A percentile compares a stretch with the other conserved stretches of the same genome.
phyloP scores from a whole-genome alignment of 2,888 invertebrate genomes.

The Ferdinandea cuprea region DNA sequence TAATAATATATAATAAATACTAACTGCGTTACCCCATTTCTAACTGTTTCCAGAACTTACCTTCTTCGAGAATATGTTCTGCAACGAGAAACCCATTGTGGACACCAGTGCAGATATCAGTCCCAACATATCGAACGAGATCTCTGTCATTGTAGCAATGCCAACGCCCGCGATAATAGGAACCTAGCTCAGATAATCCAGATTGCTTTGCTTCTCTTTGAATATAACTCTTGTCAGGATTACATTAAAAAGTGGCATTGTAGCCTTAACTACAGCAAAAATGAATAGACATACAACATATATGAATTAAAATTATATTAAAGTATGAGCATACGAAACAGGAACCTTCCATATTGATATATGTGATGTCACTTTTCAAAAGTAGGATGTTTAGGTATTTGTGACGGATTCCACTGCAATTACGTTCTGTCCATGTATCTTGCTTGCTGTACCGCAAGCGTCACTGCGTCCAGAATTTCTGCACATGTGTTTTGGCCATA shows the following conservation, averaged over 20 bases:
- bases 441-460: too few relatives aligned
- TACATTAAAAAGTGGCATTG: conserved; percentile 98
- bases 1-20: background rate
- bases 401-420: too few relatives aligned
- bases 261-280: conserved; percentile 93
- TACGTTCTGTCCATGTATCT: too few relatives aligned
- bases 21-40: too few relatives aligned
- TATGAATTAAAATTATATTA: background rate
- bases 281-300: background rate
- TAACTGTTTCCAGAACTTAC: conserved; percentile 82
- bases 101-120: conserved; percentile 93
- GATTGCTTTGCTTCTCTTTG: conserved; percentile 91
- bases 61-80: conserved; percentile 98
- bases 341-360: conserved; percentile 98
- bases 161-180: conserved; percentile 96
- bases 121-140: conserved; percentile 94
- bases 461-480: too few relatives aligned
- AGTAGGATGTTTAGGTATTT: too few relatives aligned
- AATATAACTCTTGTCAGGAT: conserved; percentile 91
- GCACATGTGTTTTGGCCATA: too few relatives aligned
- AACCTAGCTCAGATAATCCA: conserved; percentile 92
- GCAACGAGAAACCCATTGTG: conserved; percentile 95
- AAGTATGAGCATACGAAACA: conserved; percentile 97
- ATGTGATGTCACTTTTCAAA: conserved; percentile 96
- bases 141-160: conserved; percentile 95